phyloP scores from a whole-genome alignment of 2,113 vertebrate species.

The Lampris megalopsis region DNA sequence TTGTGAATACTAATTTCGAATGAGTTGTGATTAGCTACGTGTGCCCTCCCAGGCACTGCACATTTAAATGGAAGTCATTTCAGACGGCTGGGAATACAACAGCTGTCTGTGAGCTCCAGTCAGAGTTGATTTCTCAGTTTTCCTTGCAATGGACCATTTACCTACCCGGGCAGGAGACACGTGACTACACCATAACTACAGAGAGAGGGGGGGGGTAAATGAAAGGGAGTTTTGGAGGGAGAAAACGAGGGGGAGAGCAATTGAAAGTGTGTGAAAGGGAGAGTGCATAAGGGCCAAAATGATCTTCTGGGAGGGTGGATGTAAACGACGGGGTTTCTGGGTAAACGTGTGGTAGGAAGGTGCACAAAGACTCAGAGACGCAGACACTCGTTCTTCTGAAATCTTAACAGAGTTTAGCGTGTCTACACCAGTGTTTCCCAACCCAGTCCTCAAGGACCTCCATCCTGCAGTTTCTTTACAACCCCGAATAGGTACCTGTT shows the following conservation, averaged over 20 bases:
- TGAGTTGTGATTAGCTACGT: slow-evolving; percentile 67
- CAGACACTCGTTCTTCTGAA: no score
- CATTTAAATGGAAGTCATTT: slow-evolving; percentile 57
- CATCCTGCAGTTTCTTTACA: no score
- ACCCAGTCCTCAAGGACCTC: no score
- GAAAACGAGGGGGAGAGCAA: not conserved
- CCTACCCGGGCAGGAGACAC: slow-evolving; percentile 33
- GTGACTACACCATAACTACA: not conserved
- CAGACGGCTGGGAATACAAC: slow-evolving; percentile 54
- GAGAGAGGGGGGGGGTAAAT: not conserved
- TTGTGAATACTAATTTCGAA: slow-evolving; percentile 57
- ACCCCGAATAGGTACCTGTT: no score
- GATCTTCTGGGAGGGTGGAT: no score
- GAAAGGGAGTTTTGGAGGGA: not conserved
- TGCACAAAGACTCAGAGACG: no score
- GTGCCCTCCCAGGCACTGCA: slow-evolving; percentile 41
- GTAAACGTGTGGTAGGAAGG: no score
- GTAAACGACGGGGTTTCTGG: no score
- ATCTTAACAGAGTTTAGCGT: no score
- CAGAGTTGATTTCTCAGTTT: slow-evolving; percentile 46
- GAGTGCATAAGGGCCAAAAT: not conserved
- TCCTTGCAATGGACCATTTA: slow-evolving; percentile 49
- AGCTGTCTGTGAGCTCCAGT: slow-evolving; percentile 34
- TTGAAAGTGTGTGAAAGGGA: not conserved
- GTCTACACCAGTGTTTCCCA: no score